Conservation (phyloP, 1,140 invertebrate genomes). For the Eciton burchellii region DNA sequence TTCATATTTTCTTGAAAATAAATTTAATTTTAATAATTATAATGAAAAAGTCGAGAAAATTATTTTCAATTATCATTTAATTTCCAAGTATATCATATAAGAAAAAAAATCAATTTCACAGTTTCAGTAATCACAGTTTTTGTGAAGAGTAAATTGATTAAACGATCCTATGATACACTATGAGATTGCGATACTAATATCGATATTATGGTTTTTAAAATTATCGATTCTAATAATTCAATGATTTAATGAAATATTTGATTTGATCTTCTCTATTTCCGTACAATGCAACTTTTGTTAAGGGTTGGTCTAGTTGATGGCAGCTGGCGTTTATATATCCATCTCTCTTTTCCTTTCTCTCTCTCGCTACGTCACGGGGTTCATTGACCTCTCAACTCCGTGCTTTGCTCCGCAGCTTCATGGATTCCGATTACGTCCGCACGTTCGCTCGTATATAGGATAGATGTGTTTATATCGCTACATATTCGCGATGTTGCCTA, state of each 20-base stretch:
- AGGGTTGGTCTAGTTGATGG: constrained; percentile 14
- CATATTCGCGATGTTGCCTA: neutral
- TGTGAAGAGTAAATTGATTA: too few relatives aligned
- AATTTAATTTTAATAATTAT: too few relatives aligned
- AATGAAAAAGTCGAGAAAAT: too few relatives aligned
- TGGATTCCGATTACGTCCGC: constrained; percentile 59
- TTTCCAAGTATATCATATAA: too few relatives aligned
- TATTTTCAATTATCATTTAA: too few relatives aligned
- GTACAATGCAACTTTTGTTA: constrained; percentile 18
- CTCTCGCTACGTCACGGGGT: constrained; percentile 55
- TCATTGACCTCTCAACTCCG: constrained; percentile 75
- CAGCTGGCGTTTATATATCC: constrained; percentile 31
- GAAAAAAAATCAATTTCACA: too few relatives aligned
- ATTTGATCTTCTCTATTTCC: neutral
- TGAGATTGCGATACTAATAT: too few relatives aligned
- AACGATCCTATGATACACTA: too few relatives aligned
- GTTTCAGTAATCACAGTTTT: too few relatives aligned
- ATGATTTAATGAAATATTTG: neutral
- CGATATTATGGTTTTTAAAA: too few relatives aligned
- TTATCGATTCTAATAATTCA: too few relatives aligned
- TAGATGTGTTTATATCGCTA: constrained; percentile 24
- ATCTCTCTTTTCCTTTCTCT: constrained; percentile 55
- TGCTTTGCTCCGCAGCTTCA: constrained; percentile 77
- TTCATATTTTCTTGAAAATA: too few relatives aligned
- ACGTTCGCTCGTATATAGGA: constrained; percentile 32